These are phyloP conservation scores for Tyrophagus putrescentiae DNA, from an alignment of 1,140 invertebrate genomes.

Conservation along the genomic window DNA sequence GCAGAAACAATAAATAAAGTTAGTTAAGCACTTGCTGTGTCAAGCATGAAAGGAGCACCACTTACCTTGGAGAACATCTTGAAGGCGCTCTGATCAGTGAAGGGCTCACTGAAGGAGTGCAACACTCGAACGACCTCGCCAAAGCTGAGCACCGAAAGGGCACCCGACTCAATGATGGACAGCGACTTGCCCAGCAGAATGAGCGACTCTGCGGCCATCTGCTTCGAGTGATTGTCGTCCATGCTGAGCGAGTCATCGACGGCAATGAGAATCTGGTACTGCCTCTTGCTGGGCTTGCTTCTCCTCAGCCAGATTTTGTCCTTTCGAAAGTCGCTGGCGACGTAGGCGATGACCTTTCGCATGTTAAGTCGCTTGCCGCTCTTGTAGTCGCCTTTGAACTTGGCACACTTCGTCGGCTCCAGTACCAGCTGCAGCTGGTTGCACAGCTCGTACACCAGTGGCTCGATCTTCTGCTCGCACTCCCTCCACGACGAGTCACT, in stretches of 20 bases:
- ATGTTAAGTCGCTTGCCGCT: slow-evolving; percentile 96
- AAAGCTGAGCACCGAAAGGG: slow-evolving; percentile 78
- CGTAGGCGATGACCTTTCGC: slow-evolving; percentile 90
- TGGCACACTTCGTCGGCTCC: slow-evolving; percentile 81
- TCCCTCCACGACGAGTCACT: slow-evolving; percentile 35
- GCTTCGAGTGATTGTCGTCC: slow-evolving; percentile 38
- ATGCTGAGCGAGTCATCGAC: slow-evolving; percentile 83
- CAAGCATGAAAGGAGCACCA: background rate
- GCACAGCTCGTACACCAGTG: slow-evolving; percentile 69
- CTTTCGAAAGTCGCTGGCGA: slow-evolving; percentile 95
- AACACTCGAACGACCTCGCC: slow-evolving; percentile 69
- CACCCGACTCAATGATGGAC: slow-evolving; percentile 78
- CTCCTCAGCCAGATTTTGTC: slow-evolving; percentile 96
- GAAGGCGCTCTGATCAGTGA: slow-evolving; percentile 61
- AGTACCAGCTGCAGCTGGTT: slow-evolving; percentile 83
- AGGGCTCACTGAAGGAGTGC: slow-evolving; percentile 63
- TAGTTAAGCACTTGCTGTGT: slow-evolving; percentile 11
- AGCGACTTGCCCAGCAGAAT: slow-evolving; percentile 81
- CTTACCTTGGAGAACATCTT: slow-evolving; percentile 30
- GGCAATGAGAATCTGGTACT: slow-evolving; percentile 92
- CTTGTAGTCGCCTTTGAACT: slow-evolving; percentile 82
- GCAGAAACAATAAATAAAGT: slow-evolving; percentile 26
- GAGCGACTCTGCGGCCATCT: slow-evolving; percentile 82
- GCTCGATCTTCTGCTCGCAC: slow-evolving; percentile 43
- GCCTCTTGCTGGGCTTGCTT: slow-evolving; percentile 82